Base-by-base conservation (phyloP, 1,140 invertebrate genomes). In the Pararge aegeria region DNA sequence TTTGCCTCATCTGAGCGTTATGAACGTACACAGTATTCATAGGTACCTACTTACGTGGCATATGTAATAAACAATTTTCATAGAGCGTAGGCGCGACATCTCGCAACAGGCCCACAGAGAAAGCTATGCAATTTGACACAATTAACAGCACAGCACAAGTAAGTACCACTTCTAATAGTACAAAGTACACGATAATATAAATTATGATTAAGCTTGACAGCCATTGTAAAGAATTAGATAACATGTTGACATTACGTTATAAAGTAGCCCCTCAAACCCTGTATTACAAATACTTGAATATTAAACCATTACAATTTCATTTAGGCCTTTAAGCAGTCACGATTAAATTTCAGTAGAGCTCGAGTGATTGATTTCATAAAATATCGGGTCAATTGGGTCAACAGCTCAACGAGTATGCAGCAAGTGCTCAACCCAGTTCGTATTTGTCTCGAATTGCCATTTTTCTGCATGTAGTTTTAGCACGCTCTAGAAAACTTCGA, bases 61-160 rank as follows among this genome's bases (percentile, higher is more conserved):
- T n/a, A 34, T n/a, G 12, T 46, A 20, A 46, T 46, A 46, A 19
- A 46, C 20, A 54, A 54, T 64, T 64, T 54, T 55, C 46, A 55
- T 59, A 59, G 44, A 18, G 48, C 62, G 62, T 64, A 50, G 62
- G 62, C 34, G 56, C 40, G n/a, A 37, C 44, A 44, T 46, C 58
- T 55, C 20, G 46, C 55, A 55, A 49, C 51, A 40, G 30, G 51
- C 51, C 50, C 37, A 37, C 62, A 55, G 62, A 64, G 62, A 64
- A 64, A 64, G 62, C 55, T 16, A 24, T 56, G 46, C 56, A 64
- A 64, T 56, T 50, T 57, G 61, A 64, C 64, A 66, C 61, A 66
- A 70, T 64, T 64, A 49, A 49, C 46, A 49, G 10, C 21, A 12
- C 24, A 49, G 21, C 38, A 42, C 13, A 46, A 30, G 49, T 34